Evolutionary conservation across 2,888 invertebrate species (phyloP).

Genomic region (Schizaphis graminum): DNA sequence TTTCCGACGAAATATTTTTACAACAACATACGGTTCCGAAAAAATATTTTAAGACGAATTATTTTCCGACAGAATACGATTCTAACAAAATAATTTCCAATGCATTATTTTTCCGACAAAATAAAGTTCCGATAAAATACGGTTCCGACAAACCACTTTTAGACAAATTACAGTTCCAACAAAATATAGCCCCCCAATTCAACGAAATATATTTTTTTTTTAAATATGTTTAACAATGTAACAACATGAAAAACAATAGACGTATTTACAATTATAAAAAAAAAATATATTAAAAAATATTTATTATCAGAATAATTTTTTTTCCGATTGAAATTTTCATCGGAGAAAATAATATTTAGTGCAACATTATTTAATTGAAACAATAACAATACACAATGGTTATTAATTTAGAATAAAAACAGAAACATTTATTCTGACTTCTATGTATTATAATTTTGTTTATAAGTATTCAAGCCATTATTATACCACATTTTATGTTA

Average conservation of each 20-base stretch:
- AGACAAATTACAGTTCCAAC: too few species aligned
- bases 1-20: too few species aligned
- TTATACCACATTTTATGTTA: background rate
- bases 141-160: too few species aligned
- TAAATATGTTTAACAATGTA: conserved; percentile 26
- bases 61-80: too few species aligned
- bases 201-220: background rate
- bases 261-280: conserved; percentile 34
- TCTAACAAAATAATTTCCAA: too few species aligned
- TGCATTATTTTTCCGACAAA: too few species aligned
- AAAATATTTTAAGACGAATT: too few species aligned
- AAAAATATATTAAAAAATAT: background rate
- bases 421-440: background rate
- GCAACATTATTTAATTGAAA: conserved; percentile 22
- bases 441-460: conserved; percentile 11
- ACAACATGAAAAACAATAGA: conserved; percentile 37
- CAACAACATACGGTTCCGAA: too few species aligned
- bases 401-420: background rate
- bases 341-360: background rate
- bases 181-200: too few species aligned
- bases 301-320: background rate
- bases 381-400: background rate
- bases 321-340: background rate
- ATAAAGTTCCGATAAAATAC: too few species aligned
- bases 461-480: conserved; percentile 38